phyloP scores from a whole-genome alignment of 2,797 vertebrate species.

The Pterois miles region DNA sequence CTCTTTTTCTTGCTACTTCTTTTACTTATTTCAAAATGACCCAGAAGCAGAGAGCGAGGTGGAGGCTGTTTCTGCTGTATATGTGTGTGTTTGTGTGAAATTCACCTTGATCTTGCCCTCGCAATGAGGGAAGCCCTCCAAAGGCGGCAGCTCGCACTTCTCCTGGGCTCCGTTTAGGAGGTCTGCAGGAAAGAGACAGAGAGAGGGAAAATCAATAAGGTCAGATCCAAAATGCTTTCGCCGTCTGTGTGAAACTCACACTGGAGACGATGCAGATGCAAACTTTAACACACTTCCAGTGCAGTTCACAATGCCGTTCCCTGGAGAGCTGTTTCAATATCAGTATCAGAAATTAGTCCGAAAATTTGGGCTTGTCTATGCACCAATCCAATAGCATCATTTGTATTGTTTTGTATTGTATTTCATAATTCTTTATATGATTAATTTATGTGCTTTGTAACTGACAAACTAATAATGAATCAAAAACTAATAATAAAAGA shows the following conservation, averaged over 20 bases:
- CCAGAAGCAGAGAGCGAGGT: not conserved
- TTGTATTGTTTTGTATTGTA: too few relatives aligned
- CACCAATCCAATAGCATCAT: too few relatives aligned
- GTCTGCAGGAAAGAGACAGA: constrained; percentile 81
- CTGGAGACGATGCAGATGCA: not conserved
- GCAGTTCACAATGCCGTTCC: not conserved
- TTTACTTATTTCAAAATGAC: not conserved
- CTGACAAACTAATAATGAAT: too few relatives aligned
- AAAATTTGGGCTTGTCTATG: too few relatives aligned
- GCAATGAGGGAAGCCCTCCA: constrained; percentile 99
- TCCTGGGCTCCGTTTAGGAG: constrained; percentile 98
- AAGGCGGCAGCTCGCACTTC: constrained; percentile 95
- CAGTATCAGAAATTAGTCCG: too few relatives aligned
- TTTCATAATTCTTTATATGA: too few relatives aligned
- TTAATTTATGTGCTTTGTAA: too few relatives aligned
- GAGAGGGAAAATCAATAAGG: constrained; percentile 53
- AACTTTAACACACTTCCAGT: not conserved
- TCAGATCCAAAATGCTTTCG: constrained; percentile 6
- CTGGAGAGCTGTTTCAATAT: too few relatives aligned
- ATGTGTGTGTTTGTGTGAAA: constrained; percentile 25
- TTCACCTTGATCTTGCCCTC: constrained; percentile 96
- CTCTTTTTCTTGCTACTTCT: not conserved
- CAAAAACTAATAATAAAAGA: too few relatives aligned
- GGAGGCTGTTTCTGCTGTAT: constrained; percentile 2
- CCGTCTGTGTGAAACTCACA: constrained; percentile 2